Conservation (phyloP, 2,797 vertebrate species). For the Cottoperca gobio region DNA sequence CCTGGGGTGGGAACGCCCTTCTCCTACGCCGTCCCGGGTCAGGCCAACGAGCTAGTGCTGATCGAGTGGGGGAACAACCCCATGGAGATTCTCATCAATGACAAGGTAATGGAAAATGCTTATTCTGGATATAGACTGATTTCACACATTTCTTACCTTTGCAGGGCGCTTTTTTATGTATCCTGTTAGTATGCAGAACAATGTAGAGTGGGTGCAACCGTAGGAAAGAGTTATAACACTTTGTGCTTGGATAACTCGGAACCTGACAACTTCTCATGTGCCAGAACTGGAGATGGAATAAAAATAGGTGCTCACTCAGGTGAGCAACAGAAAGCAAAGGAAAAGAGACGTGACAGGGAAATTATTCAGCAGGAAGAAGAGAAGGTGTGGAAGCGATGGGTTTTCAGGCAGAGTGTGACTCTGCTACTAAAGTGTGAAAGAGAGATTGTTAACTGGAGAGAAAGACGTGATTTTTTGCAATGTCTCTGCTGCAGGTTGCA, state of each 20-base stretch:
- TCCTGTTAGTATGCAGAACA: neutral
- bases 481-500: constrained; percentile 86
- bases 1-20: constrained; percentile 96
- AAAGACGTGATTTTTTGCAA: accelerated
- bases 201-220: neutral
- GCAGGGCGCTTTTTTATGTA: neutral
- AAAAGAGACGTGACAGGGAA: constrained; percentile 12
- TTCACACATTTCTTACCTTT: neutral
- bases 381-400: constrained; percentile 1
- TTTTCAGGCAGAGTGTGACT: constrained; percentile 13
- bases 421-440: constrained; percentile 7
- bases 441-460: neutral
- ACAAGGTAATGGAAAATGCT: constrained; percentile 87
- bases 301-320: constrained; percentile 34
- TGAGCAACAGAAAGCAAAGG: constrained; percentile 24
- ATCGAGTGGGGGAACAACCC: constrained; percentile 98
- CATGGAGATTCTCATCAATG: constrained; percentile 98
- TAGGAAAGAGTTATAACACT: neutral
- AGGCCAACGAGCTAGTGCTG: constrained; percentile 95
- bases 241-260: constrained; percentile 23
- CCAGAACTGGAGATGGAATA: constrained; percentile 19
- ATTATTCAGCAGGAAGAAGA: constrained; percentile 37
- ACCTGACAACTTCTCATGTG: neutral
- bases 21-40: constrained; percentile 94
- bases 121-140: neutral